Base-by-base conservation (phyloP, 1,140 invertebrate species). In the Nilaparvata lugens region DNA sequence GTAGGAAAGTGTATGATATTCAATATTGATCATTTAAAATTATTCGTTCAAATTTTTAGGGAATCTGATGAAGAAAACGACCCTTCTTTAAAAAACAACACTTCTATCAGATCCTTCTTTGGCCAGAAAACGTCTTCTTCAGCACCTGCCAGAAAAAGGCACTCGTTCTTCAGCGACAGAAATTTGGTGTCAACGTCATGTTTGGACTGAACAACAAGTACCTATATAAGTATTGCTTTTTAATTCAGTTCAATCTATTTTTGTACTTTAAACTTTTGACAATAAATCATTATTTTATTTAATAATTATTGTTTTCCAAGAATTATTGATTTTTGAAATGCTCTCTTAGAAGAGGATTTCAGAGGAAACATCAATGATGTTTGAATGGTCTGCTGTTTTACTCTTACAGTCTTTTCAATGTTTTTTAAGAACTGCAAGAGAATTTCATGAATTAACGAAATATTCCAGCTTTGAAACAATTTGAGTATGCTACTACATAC, bases 31-130 rank as follows among this genome's bases (percentile, higher is more conserved):
- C 6, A 11, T 21, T 24, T 21, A 54, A 24, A 56, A 56, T 56
- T 56, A 11, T 38, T 31, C 24, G 35, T 48, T 24, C 16, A 35
- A 31, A 23, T 53, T 55, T 60, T 45, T 51, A 63, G 62, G 62
- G 58, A 60, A 54, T 45, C 35, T 11, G 61, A 62, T 23, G 61
- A 62, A 9, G 56, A 58, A 31, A 56, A 57, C 18, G 45, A 58
- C n/a, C 28, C 21, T 6, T 40, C n/a, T 35, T 13, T 24, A 9
- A 51, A 35, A 18, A 58, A 52, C 16, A 63, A 52, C 24, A 40
- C 56, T 4, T 35, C 62, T 43, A 63, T 63, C 2, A 63, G 56
- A 35, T 60, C 62, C 48, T 63, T 63, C 25, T 63, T 63, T 31
- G 51, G 35, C 25, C 28, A 23, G 9, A 23, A 48, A 18, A 19